Conservation (phyloP, 23 tunicate genomes). For the Styela clava region DNA sequence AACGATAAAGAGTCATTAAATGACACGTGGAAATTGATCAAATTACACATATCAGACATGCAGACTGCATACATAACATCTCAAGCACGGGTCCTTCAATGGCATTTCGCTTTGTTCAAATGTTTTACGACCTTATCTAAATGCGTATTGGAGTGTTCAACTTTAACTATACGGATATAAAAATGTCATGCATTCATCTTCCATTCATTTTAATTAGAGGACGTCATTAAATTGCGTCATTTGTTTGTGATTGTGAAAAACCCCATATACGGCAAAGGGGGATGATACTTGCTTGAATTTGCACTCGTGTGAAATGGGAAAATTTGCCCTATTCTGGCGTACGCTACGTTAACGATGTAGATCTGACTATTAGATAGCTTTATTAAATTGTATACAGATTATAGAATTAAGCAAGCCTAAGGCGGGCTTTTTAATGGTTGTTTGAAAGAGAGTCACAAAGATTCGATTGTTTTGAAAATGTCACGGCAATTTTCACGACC, state of each 20-base stretch:
- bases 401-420: neutral
- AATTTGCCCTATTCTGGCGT: too few relatives aligned
- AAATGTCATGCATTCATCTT: neutral
- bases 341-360: too few relatives aligned
- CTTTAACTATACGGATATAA: neutral
- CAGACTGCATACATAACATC: neutral
- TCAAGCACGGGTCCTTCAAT: neutral
- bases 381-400: neutral
- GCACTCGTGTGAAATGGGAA: neutral
- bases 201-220: neutral
- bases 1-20: neutral
- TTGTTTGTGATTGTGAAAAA: neutral
- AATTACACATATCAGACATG: neutral
- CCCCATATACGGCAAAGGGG: neutral
- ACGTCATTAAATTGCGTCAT: neutral
- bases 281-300: neutral
- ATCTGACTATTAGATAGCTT: neutral
- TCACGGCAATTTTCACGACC: neutral
- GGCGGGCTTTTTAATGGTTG: neutral
- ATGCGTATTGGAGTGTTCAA: neutral
- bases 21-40: neutral
- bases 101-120: neutral
- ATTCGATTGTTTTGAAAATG: neutral
- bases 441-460: neutral
- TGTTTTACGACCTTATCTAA: neutral